Evolutionary conservation across 2,888 invertebrate genomes (phyloP).

Genomic region (Mesorhabditis sp.): DNA sequence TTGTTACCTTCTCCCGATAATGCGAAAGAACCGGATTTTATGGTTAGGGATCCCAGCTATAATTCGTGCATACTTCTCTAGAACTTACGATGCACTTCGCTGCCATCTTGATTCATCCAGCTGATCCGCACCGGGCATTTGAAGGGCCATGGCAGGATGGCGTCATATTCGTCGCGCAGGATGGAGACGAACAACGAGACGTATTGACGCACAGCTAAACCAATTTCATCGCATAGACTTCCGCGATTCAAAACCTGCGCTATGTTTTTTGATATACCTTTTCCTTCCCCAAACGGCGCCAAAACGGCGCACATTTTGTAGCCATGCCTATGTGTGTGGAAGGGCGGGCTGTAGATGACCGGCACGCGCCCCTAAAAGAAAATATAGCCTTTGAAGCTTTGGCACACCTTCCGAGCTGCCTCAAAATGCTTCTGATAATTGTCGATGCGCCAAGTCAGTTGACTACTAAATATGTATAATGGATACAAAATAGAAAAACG

Average conservation of each 20-base stretch:
- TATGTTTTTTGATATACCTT: not conserved
- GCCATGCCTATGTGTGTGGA: not conserved
- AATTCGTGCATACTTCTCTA: too few relatives aligned
- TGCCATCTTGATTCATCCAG: not conserved
- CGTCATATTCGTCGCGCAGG: conserved; percentile 2
- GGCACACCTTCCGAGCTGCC: not conserved
- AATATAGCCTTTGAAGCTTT: not conserved
- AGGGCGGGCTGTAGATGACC: not conserved
- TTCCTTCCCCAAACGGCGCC: conserved; percentile 5
- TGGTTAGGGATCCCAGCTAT: too few relatives aligned
- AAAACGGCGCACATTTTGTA: conserved; percentile 4
- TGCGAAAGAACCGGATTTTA: too few relatives aligned
- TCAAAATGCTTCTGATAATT: conserved; percentile 3
- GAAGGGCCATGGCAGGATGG: not conserved
- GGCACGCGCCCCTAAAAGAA: not conserved
- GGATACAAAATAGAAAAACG: too few relatives aligned
- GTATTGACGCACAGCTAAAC: not conserved
- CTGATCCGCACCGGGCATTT: not conserved
- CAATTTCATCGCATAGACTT: not conserved
- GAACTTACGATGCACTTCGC: too few relatives aligned
- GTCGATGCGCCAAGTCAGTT: conserved; percentile 2
- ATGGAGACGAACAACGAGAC: not conserved
- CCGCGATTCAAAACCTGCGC: too few relatives aligned
- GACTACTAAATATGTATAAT: not conserved
- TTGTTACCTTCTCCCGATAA: too few relatives aligned